Conservation (phyloP, 2,888 invertebrate species). For the Diploptera punctata region DNA sequence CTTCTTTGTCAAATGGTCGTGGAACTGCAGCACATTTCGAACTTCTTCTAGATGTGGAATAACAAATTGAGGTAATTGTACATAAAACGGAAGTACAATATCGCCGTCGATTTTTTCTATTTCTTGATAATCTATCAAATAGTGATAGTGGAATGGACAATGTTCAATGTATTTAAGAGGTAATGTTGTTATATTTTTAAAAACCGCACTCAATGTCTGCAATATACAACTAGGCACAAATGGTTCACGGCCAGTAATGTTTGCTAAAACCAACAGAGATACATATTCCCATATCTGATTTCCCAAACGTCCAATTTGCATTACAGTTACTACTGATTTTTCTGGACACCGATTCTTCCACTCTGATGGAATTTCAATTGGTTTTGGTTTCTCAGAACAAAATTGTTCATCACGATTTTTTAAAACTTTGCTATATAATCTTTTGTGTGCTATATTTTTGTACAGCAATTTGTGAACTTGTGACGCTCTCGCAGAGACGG, state of each 20-base stretch:
- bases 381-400: too few species aligned
- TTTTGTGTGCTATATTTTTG: too few species aligned
- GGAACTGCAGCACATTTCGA: slow-evolving; percentile 62
- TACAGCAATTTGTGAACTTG: too few species aligned
- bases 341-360: slow-evolving; percentile 51
- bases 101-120: too few species aligned
- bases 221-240: slow-evolving; percentile 52
- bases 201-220: slow-evolving; percentile 60
- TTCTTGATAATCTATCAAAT: neutral
- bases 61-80: slow-evolving; percentile 61
- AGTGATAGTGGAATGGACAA: slow-evolving; percentile 49
- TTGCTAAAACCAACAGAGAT: slow-evolving; percentile 54
- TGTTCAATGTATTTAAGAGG: slow-evolving; percentile 62
- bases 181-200: slow-evolving; percentile 61
- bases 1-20: slow-evolving; percentile 56
- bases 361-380: too few species aligned
- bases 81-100: slow-evolving; percentile 40
- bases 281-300: slow-evolving; percentile 56
- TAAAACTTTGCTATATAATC: too few species aligned
- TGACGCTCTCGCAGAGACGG: too few species aligned
- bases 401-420: too few species aligned
- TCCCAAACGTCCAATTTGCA: slow-evolving; percentile 53
- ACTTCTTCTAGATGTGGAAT: slow-evolving; percentile 63
- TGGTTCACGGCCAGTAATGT: slow-evolving; percentile 53
- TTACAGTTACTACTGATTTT: slow-evolving; percentile 52